Evolutionary conservation across 2,888 invertebrate genomes (phyloP), one percentile per base, ranked within the genome.

Genomic region (Napeogenes inachia): DNA sequence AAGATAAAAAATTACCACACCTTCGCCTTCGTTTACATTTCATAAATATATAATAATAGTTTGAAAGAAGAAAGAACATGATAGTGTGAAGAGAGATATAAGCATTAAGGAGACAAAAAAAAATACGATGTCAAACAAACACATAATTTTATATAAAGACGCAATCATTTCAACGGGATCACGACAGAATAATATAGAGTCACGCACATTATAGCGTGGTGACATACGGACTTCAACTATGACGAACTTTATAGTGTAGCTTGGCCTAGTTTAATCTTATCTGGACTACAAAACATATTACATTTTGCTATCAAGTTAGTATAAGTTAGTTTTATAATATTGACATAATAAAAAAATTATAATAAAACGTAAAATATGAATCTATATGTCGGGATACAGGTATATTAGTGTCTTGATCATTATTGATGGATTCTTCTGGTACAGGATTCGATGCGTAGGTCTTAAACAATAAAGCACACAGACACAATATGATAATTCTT

Each of bases 121-220:
- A 71, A 81, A 75, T 71, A 73, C 66, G 64, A 69, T 73, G 75
- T 77, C 76, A 78, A 77, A 75, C 77, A 78, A 78, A 82, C 80
- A 81, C 77, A 85, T 85, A 84, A 80, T 81, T 84, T 81, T 77
- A 77, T 81, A 77, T 81, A 84, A 84, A 78, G 75, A 80, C 76
- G 84, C 84, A 81, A 85, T 87, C 86, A 84, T 82, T 86, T 81
- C 81, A 71, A 75, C 76, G 79, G 82, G 81, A 85, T 85, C 84
- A 78, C 76, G 68, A 71, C 71, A 68, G 74, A 79, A 79, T 82
- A 81, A 80, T 79, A 77, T 74, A 68, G 75, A 77, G 79, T 76
- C 80, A 82, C 80, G 84, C 81, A 80, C 80, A 78, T 81, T 80
- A 81, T 71, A 68, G 74, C 64, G 63, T 4, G 2, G 54, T 59